phyloP scores from a whole-genome alignment of 2,113 vertebrate species.

The Marmota flaviventris region DNA sequence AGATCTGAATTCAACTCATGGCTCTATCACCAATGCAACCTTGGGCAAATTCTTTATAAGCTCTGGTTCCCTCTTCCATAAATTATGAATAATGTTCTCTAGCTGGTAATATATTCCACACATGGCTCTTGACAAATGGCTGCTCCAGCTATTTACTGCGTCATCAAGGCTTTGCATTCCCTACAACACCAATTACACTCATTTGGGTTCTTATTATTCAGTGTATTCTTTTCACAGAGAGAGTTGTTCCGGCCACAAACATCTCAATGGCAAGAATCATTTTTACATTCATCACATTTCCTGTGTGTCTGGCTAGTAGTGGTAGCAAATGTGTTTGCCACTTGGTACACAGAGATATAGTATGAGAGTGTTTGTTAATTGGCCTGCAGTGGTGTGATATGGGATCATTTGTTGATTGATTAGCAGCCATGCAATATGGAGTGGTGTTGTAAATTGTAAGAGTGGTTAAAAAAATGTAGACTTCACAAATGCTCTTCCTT shows the following conservation, averaged over 20 bases:
- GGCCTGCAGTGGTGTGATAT: accelerated
- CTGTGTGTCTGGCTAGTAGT: not conserved
- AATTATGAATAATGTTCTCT: not conserved
- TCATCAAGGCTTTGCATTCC: not conserved
- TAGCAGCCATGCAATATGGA: no score
- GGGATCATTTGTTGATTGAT: not conserved
- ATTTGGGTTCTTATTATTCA: not conserved
- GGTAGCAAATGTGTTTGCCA: not conserved
- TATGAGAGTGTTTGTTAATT: not conserved
- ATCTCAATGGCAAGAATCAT: accelerated
- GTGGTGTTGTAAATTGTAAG: not conserved
- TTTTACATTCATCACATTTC: not conserved
- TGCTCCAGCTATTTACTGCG: not conserved
- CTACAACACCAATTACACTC: not conserved
- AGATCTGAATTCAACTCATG: not conserved
- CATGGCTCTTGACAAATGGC: not conserved
- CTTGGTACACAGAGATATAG: not conserved
- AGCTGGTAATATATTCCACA: no score
- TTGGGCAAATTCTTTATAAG: not conserved
- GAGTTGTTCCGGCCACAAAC: not conserved
- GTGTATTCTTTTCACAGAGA: not conserved
- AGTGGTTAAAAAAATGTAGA: no score
- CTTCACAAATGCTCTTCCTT: not conserved
- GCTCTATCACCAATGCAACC: not conserved
- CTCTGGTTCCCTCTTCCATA: not conserved